Evolutionary conservation across 1,140 invertebrate genomes (phyloP).

Genomic region (Monomorium pharaonis): DNA sequence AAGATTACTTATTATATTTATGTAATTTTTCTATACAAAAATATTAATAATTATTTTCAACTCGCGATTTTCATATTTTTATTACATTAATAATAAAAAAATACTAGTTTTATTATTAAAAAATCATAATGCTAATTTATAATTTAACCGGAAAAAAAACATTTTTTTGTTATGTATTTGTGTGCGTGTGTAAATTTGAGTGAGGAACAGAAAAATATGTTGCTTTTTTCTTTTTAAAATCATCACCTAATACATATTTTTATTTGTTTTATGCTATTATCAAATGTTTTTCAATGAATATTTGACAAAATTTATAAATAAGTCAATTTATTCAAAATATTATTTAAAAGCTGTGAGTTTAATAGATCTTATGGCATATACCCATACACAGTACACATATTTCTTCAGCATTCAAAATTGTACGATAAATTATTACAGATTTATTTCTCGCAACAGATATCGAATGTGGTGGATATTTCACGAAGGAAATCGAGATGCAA

Average conservation of each 20-base stretch:
- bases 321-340: neutral
- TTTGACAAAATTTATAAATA: neutral
- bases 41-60: neutral
- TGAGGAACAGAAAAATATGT: neutral
- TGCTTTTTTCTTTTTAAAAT: neutral
- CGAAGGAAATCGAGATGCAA: constrained; percentile 39
- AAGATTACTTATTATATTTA: neutral
- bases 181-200: neutral
- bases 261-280: neutral
- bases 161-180: neutral
- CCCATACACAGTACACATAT: no score
- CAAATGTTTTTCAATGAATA: neutral
- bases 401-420: neutral
- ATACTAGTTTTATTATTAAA: neutral
- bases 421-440: constrained; percentile 24
- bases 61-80: neutral
- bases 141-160: neutral
- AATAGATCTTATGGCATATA: no score
- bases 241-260: neutral
- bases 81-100: no score
- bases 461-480: constrained; percentile 12
- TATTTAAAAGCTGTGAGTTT: neutral
- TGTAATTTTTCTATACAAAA: neutral
- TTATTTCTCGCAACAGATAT: constrained; percentile 28
- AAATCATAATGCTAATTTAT: neutral